Percentiles rank a stretch among this genome's conserved stretches.
These are phyloP conservation scores for Coenonympha arcania DNA, from an alignment of 2,888 invertebrate genomes.

Conservation along the genomic window DNA sequence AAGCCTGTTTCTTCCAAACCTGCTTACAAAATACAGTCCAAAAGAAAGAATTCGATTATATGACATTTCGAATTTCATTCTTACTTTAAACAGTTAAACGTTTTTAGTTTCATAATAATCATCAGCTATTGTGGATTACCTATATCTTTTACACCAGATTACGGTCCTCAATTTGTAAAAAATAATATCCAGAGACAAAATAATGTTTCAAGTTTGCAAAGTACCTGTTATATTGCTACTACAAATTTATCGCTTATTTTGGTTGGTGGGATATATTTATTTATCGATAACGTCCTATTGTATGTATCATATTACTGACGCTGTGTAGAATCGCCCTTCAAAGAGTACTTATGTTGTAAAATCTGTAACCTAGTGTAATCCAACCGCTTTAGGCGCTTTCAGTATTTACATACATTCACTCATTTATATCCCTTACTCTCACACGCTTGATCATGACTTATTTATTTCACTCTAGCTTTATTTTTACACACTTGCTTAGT, in stretches of 20 bases:
- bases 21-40: too few species aligned
- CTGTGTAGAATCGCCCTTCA: conserved; percentile 21
- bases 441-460: conserved; percentile 18
- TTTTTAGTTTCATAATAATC: too few species aligned
- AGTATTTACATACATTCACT: conserved; percentile 3
- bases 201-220: background rate
- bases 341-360: background rate
- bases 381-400: conserved; percentile 6
- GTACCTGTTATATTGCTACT: background rate
- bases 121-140: too few species aligned
- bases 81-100: too few species aligned
- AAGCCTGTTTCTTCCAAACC: too few species aligned
- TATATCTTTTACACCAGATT: too few species aligned
- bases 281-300: conserved; percentile 18
- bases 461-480: conserved; percentile 17
- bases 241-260: background rate
- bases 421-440: conserved; percentile 2
- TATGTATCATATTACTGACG: background rate
- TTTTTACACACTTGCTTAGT: too few species aligned
- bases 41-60: too few species aligned
- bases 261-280: background rate
- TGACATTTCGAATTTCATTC: too few species aligned
- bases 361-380: background rate
- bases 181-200: background rate
- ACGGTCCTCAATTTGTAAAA: background rate